Percentiles rank a stretch among this genome's conserved stretches.
Conservation (phyloP, 1,140 invertebrate species). For the Brachionus asplanchnoidis region DNA sequence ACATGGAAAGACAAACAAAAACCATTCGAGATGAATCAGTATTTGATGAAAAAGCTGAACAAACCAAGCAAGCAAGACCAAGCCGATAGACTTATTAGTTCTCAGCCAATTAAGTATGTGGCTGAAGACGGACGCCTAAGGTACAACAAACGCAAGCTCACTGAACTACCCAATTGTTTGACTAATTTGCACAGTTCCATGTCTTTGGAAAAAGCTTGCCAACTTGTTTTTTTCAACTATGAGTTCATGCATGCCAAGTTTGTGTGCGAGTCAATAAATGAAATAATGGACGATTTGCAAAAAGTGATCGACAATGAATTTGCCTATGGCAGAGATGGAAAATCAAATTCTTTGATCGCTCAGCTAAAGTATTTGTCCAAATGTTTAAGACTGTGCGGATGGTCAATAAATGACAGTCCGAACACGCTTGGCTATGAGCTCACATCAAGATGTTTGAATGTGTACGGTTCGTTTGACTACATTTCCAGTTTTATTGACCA, state of each 20-base stretch:
- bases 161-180: constrained; percentile 25
- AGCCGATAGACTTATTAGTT: not conserved
- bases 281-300: constrained; percentile 3
- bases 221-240: constrained; percentile 30
- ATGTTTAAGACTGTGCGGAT: not conserved
- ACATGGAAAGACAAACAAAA: constrained; percentile 38
- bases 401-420: constrained; percentile 7
- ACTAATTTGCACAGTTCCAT: not conserved
- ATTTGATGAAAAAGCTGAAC: constrained; percentile 16
- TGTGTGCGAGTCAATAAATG: constrained; percentile 16
- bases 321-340: not conserved
- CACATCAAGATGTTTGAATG: constrained; percentile 49
- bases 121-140: not conserved
- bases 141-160: constrained; percentile 41
- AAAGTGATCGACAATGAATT: not conserved
- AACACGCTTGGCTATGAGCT: constrained; percentile 47
- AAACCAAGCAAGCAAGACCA: not conserved
- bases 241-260: constrained; percentile 35
- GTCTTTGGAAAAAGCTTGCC: constrained; percentile 5
- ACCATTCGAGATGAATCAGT: not conserved
- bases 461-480: constrained; percentile 49
- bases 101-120: not conserved
- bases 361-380: not conserved
- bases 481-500: constrained; percentile 50
- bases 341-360: not conserved